Conservation (phyloP, 1,140 invertebrate genomes). For the Anagrus nilaparvatae region DNA sequence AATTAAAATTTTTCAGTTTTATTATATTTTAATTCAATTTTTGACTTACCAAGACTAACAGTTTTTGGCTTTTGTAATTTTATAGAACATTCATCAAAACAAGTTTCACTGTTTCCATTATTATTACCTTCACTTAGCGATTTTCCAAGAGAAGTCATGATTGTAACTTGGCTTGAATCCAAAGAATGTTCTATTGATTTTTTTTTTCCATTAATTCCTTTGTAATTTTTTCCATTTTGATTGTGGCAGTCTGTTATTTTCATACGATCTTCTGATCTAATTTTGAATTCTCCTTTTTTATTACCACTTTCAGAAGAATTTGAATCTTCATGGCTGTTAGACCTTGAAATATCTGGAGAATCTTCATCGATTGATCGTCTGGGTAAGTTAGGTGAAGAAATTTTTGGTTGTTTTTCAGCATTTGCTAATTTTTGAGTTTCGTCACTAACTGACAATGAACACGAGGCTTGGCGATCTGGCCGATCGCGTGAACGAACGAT, state of each 20-base stretch:
- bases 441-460: constrained; percentile 28
- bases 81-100: neutral
- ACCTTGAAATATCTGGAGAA: neutral
- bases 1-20: neutral
- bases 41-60: neutral
- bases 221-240: neutral
- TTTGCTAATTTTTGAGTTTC: constrained; percentile 26
- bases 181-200: constrained; percentile 27
- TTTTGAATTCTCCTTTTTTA: neutral
- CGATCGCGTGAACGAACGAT: constrained; percentile 19
- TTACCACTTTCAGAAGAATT: neutral
- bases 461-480: constrained; percentile 21
- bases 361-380: neutral
- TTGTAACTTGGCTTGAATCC: constrained; percentile 34
- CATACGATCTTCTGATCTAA: neutral
- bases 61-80: neutral
- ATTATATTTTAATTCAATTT: neutral
- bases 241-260: neutral
- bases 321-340: neutral
- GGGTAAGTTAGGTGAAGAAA: neutral
- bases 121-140: constrained; percentile 28
- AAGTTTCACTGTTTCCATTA: constrained; percentile 13
- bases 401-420: neutral
- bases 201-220: constrained; percentile 13
- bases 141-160: constrained; percentile 34